These are phyloP conservation scores for Oceanodroma leucorhoa DNA, from an alignment of 2,797 vertebrate species.

Conservation along the genomic window DNA sequence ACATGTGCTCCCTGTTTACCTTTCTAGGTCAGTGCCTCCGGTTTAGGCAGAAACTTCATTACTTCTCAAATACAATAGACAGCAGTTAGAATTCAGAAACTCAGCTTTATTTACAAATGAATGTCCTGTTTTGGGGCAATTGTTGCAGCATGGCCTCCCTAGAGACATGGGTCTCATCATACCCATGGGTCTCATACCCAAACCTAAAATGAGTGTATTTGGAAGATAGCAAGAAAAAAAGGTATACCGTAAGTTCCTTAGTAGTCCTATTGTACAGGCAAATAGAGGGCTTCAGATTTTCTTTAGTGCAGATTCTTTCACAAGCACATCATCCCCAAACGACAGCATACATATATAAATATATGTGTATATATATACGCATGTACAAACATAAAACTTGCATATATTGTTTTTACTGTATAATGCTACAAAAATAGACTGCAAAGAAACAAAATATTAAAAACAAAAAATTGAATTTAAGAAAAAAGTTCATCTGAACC, in stretches of 20 bases:
- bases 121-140: neutral
- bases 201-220: neutral
- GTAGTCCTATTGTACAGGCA: neutral
- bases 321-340: neutral
- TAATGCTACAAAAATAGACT: neutral
- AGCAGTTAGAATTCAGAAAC: neutral
- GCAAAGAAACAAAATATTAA: neutral
- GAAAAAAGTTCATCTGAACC: neutral
- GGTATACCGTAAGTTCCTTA: neutral
- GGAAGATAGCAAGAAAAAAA: neutral
- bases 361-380: too few species aligned
- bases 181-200: neutral
- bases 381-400: neutral
- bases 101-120: neutral
- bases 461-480: neutral
- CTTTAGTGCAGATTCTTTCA: neutral
- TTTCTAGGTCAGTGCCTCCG: conserved; percentile 17
- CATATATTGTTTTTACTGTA: neutral
- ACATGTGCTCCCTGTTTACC: conserved; percentile 37
- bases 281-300: neutral
- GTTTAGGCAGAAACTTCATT: neutral
- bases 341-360: neutral
- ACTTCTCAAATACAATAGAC: neutral
- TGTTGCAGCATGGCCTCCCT: neutral
- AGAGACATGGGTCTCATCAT: neutral